Percentiles rank a stretch among this genome's conserved stretches.
Conservation (phyloP, 1,140 invertebrate genomes). For the Euglossa dilemma region DNA sequence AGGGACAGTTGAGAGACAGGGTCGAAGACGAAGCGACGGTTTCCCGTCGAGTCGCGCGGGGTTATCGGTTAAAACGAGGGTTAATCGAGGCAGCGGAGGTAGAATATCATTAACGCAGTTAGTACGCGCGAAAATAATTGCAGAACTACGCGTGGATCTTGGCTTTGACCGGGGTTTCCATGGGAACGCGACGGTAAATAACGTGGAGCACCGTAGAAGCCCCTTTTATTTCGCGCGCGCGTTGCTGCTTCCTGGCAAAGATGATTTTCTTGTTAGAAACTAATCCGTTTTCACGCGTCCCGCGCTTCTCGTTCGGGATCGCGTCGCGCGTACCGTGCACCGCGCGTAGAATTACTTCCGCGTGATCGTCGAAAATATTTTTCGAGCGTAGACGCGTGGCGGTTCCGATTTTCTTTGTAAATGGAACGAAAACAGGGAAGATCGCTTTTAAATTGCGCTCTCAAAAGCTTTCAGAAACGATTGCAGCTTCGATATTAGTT, state of each 20-base stretch:
- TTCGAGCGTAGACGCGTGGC: conserved; percentile 12
- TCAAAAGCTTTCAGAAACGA: conserved; percentile 66
- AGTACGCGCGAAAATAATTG: conserved; percentile 27
- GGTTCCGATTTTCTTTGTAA: conserved; percentile 60
- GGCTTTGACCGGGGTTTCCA: conserved; percentile 56
- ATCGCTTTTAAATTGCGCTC: conserved; percentile 67
- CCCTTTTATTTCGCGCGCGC: conserved; percentile 47
- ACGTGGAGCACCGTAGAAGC: conserved; percentile 51
- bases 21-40: conserved; percentile 13
- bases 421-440: conserved; percentile 60
- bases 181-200: conserved; percentile 63
- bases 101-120: conserved; percentile 25
- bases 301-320: background rate
- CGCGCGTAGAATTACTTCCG: background rate
- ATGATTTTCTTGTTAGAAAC: conserved; percentile 44
- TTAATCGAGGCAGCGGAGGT: background rate
- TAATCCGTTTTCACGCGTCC: background rate
- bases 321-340: background rate
- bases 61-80: conserved; percentile 17
- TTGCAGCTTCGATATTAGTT: conserved; percentile 62
- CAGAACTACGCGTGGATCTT: conserved; percentile 38
- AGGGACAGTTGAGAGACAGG: too few relatives aligned
- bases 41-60: background rate
- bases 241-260: conserved; percentile 10
- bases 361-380: conserved; percentile 15